These are phyloP conservation scores for Pachycephus smyrnensis DNA, from an alignment of 2,888 invertebrate genomes.

Conservation along the genomic window DNA sequence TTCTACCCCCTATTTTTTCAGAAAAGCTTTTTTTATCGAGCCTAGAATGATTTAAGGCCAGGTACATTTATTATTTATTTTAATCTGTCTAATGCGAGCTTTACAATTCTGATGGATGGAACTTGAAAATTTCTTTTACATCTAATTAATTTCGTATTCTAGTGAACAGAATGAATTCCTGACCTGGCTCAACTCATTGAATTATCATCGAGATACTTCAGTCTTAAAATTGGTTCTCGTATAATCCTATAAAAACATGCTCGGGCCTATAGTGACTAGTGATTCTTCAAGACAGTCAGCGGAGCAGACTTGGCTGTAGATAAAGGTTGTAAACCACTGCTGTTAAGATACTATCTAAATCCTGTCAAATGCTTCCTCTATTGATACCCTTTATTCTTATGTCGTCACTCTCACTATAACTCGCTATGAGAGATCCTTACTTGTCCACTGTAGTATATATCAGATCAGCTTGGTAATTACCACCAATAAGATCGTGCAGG, in stretches of 20 bases:
- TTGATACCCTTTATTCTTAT: conserved; percentile 58
- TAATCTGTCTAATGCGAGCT: not conserved
- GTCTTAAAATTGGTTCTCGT: conserved; percentile 22
- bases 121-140: not conserved
- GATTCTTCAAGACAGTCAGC: conserved; percentile 26
- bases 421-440: conserved; percentile 22
- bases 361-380: conserved; percentile 56
- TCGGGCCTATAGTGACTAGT: conserved; percentile 38
- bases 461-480: conserved; percentile 42
- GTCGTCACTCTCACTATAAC: conserved; percentile 54
- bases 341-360: conserved; percentile 58
- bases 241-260: conserved; percentile 27
- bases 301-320: conserved; percentile 18
- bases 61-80: not conserved
- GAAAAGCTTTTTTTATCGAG: not conserved
- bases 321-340: conserved; percentile 44
- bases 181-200: conserved; percentile 17
- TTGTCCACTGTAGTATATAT: conserved; percentile 24
- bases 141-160: not conserved
- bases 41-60: not conserved
- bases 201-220: conserved; percentile 16
- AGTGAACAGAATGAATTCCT: conserved; percentile 9
- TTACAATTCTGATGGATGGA: not conserved
- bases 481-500: conserved; percentile 19
- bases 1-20: not conserved